Conservation (phyloP, 2,888 invertebrate species). For the Ischnus inquisitorius region DNA sequence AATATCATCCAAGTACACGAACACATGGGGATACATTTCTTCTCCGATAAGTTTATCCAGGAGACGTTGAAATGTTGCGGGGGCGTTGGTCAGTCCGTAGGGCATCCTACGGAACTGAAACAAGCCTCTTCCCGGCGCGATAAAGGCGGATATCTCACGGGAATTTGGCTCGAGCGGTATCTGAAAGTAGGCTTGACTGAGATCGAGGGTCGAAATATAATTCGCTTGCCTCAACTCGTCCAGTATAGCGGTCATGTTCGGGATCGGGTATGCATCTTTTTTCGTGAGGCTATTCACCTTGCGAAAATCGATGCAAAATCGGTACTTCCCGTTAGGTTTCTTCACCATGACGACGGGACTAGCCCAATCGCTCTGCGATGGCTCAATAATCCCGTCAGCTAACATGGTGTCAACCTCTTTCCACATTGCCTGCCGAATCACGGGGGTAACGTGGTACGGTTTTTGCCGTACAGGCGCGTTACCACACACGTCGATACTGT, state of each 20-base stretch:
- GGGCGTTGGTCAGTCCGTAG: slow-evolving; percentile 67
- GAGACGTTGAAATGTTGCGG: slow-evolving; percentile 68
- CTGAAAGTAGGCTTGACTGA: slow-evolving; percentile 76
- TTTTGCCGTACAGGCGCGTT: slow-evolving; percentile 31
- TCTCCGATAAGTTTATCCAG: slow-evolving; percentile 64
- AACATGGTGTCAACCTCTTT: slow-evolving; percentile 78
- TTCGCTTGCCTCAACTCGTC: slow-evolving; percentile 74
- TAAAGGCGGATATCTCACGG: too few species aligned
- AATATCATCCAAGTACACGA: slow-evolving; percentile 62
- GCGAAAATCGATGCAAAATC: slow-evolving; percentile 76
- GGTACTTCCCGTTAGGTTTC: slow-evolving; percentile 73
- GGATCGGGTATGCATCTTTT: slow-evolving; percentile 47
- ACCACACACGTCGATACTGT: slow-evolving; percentile 43
- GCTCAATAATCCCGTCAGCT: slow-evolving; percentile 71
- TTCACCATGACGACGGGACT: slow-evolving; percentile 76
- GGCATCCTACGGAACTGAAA: slow-evolving; percentile 61
- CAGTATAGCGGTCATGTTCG: slow-evolving; percentile 62
- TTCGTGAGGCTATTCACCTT: slow-evolving; percentile 74
- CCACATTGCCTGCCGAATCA: slow-evolving; percentile 36
- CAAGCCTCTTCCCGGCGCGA: slow-evolving; percentile 59
- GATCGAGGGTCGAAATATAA: slow-evolving; percentile 77
- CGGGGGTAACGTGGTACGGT: slow-evolving; percentile 50
- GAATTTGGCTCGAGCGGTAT: slow-evolving; percentile 66
- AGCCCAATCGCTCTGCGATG: slow-evolving; percentile 69
- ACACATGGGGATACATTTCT: slow-evolving; percentile 64